Percentiles rank a stretch among this genome's conserved stretches.
Conservation (phyloP, 2,888 invertebrate species). For the Microctonus hyperodae region DNA sequence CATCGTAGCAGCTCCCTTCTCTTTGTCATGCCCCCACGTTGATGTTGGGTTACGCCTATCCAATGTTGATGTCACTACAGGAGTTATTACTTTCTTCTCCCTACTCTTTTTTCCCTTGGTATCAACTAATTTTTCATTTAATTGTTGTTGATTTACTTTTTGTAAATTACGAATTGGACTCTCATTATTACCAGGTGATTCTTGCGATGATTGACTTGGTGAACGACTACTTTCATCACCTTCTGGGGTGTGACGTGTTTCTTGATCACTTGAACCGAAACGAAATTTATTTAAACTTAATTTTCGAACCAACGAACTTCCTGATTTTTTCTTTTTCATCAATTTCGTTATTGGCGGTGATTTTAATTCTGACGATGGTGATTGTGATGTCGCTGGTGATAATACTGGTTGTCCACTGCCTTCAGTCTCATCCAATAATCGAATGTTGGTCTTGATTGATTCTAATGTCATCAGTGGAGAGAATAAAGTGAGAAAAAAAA, state of each 20-base stretch:
- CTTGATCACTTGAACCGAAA: conserved; percentile 42
- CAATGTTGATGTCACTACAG: conserved; percentile 21
- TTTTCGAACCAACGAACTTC: conserved; percentile 53
- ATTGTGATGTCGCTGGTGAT: conserved; percentile 21
- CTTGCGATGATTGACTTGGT: conserved; percentile 57
- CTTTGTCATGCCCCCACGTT: conserved; percentile 39
- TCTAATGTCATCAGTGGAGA: conserved; percentile 13
- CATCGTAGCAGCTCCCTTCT: conserved; percentile 42
- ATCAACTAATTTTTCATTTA: conserved; percentile 11
- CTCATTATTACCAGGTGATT: conserved; percentile 51
- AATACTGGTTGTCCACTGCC: not conserved
- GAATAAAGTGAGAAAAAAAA: conserved; percentile 15
- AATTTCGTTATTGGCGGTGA: conserved; percentile 42
- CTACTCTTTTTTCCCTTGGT: conserved; percentile 23
- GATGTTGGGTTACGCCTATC: conserved; percentile 31
- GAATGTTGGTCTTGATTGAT: conserved; percentile 7
- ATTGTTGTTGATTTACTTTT: not conserved
- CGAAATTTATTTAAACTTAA: conserved; percentile 57
- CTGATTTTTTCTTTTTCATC: conserved; percentile 50
- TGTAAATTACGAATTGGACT: conserved; percentile 40
- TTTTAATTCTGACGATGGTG: conserved; percentile 14
- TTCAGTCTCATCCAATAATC: conserved; percentile 13
- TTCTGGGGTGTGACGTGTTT: conserved; percentile 52
- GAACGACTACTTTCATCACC: conserved; percentile 58
- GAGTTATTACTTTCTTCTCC: conserved; percentile 19